Percentiles rank a stretch among this genome's conserved stretches.
phyloP scores from a whole-genome alignment of 2,113 vertebrate genomes.

The Leiothrix lutea region DNA sequence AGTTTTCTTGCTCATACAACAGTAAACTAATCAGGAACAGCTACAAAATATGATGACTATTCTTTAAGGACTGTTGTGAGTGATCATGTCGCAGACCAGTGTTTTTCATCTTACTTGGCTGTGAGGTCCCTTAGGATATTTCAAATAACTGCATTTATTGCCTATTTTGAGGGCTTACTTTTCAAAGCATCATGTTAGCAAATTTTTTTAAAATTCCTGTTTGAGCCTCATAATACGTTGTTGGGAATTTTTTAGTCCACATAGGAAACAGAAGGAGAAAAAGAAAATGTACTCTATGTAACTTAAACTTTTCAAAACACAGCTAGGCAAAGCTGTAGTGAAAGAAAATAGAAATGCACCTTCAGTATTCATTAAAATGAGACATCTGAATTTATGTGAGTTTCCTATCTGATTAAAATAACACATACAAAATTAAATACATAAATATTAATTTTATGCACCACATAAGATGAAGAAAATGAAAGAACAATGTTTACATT shows the following conservation, averaged over 20 bases:
- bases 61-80: not conserved
- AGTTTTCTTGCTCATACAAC: not conserved
- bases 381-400: slow-evolving; percentile 55
- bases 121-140: not conserved
- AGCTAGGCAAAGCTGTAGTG: slow-evolving; percentile 15
- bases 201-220: not conserved
- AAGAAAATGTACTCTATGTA: not conserved
- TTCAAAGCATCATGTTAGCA: slow-evolving; percentile 3
- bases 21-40: not conserved
- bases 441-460: slow-evolving; percentile 77
- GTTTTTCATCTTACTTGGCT: not conserved
- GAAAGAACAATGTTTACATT: slow-evolving; percentile 73
- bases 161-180: slow-evolving; percentile 21
- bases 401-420: slow-evolving; percentile 57
- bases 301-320: slow-evolving; percentile 51
- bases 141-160: not conserved
- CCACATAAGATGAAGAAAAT: slow-evolving; percentile 63
- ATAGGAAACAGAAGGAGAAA: not conserved
- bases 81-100: not conserved
- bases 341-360: slow-evolving; percentile 28
- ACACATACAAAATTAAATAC: slow-evolving; percentile 71
- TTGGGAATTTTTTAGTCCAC: not conserved
- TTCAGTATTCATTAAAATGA: slow-evolving; percentile 29
- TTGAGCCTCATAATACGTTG: not conserved
- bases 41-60: not conserved